Percentiles rank a stretch among this genome's conserved stretches.
These are phyloP conservation scores for Orchesella cincta DNA, from an alignment of 1,140 invertebrate species.

Conservation along the genomic window DNA sequence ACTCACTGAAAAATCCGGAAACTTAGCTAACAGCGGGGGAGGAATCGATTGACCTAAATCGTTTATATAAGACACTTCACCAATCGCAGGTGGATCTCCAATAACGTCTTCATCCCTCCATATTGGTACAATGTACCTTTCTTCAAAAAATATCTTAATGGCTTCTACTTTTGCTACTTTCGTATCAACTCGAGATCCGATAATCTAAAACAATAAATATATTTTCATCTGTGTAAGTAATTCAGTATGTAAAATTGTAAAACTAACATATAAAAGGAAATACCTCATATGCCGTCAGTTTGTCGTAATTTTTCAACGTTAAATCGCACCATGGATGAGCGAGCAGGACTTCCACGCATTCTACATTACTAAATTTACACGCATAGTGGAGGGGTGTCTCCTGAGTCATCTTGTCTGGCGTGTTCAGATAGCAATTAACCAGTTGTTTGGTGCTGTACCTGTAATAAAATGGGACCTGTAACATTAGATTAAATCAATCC, in stretches of 20 bases:
- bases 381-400: slow-evolving; percentile 40
- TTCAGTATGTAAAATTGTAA: background rate
- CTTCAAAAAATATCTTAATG: slow-evolving; percentile 24
- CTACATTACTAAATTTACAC: slow-evolving; percentile 25
- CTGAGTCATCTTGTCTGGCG: slow-evolving; percentile 33
- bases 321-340: slow-evolving; percentile 29
- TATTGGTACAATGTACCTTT: slow-evolving; percentile 31
- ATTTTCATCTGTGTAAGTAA: background rate
- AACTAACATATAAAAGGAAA: background rate
- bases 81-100: slow-evolving; percentile 14
- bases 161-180: background rate
- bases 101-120: slow-evolving; percentile 27
- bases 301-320: background rate
- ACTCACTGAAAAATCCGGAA: slow-evolving; percentile 29
- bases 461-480: background rate
- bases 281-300: slow-evolving; percentile 20
- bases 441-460: background rate
- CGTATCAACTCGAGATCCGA: slow-evolving; percentile 15
- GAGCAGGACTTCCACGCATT: slow-evolving; percentile 30
- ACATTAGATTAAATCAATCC: background rate
- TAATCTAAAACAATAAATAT: slow-evolving; percentile 25
- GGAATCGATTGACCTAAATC: slow-evolving; percentile 28
- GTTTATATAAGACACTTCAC: background rate
- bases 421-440: slow-evolving; percentile 28
- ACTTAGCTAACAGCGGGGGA: background rate